Conservation (phyloP, 2,113 vertebrate species). For the Triplophysa siluroides region DNA sequence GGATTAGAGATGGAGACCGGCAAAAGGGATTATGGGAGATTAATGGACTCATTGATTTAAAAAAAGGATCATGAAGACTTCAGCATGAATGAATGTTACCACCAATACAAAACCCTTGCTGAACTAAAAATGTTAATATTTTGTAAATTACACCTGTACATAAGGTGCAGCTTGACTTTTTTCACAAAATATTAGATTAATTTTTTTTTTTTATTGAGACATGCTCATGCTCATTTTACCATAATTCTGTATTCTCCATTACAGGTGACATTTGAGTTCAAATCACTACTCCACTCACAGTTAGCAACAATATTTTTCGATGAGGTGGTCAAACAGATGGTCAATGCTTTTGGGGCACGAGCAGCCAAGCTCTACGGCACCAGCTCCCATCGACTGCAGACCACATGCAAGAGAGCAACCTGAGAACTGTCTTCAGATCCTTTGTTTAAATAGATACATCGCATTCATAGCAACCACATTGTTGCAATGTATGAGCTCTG, state of each 20-base stretch:
- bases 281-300: slow-evolving; percentile 76
- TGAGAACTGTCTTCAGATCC: slow-evolving; percentile 19
- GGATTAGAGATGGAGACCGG: slow-evolving; percentile 14
- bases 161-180: neutral
- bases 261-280: slow-evolving; percentile 82
- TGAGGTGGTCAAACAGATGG: slow-evolving; percentile 80
- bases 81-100: slow-evolving; percentile 10
- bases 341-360: slow-evolving; percentile 73
- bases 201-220: too few relatives aligned
- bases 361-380: slow-evolving; percentile 65
- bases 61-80: neutral
- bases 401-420: slow-evolving; percentile 1
- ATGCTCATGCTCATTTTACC: neutral
- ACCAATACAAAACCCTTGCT: neutral
- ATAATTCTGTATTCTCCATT: neutral
- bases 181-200: neutral
- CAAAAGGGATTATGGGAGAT: slow-evolving; percentile 32
- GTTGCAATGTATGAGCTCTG: slow-evolving; percentile 3
- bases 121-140: neutral
- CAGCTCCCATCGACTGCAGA: neutral
- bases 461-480: neutral
- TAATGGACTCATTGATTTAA: slow-evolving; percentile 17
- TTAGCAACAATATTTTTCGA: slow-evolving; percentile 75
- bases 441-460: neutral
- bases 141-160: too few relatives aligned